These are phyloP conservation scores for Popillia japonica DNA, from an alignment of 1,140 invertebrate species.

Conservation along the genomic window DNA sequence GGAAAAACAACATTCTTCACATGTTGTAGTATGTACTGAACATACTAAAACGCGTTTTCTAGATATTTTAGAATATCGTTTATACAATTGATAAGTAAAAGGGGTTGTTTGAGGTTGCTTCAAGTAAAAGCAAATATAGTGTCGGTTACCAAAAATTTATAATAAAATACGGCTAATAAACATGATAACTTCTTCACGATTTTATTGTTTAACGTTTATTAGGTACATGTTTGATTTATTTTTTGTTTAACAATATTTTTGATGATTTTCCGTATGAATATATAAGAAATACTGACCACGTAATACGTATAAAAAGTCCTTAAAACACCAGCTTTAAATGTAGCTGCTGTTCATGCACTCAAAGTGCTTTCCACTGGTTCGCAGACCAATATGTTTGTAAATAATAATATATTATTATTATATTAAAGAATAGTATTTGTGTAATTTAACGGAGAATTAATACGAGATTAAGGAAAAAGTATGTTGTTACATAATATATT, in stretches of 20 bases:
- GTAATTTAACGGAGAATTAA: constrained; percentile 10
- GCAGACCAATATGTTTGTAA: constrained; percentile 39
- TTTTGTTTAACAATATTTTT: not conserved
- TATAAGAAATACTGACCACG: constrained; percentile 35
- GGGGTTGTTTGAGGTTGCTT: too few species aligned
- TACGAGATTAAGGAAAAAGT: not conserved
- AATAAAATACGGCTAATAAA: too few species aligned
- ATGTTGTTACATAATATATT: not conserved
- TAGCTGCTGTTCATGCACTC: constrained; percentile 40
- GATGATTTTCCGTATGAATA: not conserved
- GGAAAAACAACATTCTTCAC: not conserved
- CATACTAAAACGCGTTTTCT: too few species aligned
- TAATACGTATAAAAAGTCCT: constrained; percentile 41
- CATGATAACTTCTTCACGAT: not conserved
- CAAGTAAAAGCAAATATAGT: too few species aligned
- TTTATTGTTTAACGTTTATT: not conserved
- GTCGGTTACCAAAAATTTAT: too few species aligned
- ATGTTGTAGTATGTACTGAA: not conserved
- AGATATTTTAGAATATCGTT: too few species aligned
- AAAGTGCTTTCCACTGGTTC: constrained; percentile 39
- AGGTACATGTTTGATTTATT: not conserved
- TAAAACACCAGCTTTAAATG: constrained; percentile 39
- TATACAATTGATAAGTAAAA: too few species aligned
- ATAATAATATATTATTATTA: constrained; percentile 27
- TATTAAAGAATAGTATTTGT: constrained; percentile 31